Evolutionary conservation across 2,113 vertebrate species (phyloP).

Genomic region (Polypterus bichir): DNA sequence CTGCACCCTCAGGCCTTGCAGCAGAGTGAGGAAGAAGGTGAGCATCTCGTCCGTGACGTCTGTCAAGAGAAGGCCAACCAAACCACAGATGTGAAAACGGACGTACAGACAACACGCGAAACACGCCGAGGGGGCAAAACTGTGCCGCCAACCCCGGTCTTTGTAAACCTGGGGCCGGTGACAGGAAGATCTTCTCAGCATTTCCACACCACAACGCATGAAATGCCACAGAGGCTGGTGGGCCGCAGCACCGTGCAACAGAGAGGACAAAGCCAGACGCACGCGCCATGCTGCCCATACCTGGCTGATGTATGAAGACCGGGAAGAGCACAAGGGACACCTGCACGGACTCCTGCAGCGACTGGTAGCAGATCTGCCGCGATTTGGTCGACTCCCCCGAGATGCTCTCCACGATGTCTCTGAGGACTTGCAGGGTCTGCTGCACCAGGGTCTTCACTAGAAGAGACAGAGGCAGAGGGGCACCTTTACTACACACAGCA

Average conservation of each 20-base stretch:
- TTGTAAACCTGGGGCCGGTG: no score
- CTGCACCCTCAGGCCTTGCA: slow-evolving; percentile 89
- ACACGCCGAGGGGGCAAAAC: no score
- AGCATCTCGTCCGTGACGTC: slow-evolving; percentile 95
- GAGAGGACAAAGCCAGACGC: no score
- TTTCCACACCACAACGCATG: no score
- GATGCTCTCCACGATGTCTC: slow-evolving; percentile 83
- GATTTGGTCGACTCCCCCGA: slow-evolving; percentile 92
- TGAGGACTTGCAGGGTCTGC: slow-evolving; percentile 80
- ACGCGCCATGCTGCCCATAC: slow-evolving; percentile 38
- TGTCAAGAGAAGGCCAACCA: slow-evolving; percentile 27
- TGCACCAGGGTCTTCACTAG: slow-evolving; percentile 81
- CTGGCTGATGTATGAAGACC: slow-evolving; percentile 91
- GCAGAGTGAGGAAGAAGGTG: slow-evolving; percentile 92
- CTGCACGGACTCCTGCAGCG: slow-evolving; percentile 91
- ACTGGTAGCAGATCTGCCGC: slow-evolving; percentile 95
- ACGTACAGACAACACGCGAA: no score
- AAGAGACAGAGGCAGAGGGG: slow-evolving; percentile 7
- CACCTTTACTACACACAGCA: not conserved
- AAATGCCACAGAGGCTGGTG: no score
- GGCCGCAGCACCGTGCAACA: no score
- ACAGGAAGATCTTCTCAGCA: no score
- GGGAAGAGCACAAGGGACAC: slow-evolving; percentile 90
- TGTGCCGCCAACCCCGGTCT: no score
- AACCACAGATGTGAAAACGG: no score